Conservation (phyloP, 2,113 vertebrate genomes). For the Upupa epops region DNA sequence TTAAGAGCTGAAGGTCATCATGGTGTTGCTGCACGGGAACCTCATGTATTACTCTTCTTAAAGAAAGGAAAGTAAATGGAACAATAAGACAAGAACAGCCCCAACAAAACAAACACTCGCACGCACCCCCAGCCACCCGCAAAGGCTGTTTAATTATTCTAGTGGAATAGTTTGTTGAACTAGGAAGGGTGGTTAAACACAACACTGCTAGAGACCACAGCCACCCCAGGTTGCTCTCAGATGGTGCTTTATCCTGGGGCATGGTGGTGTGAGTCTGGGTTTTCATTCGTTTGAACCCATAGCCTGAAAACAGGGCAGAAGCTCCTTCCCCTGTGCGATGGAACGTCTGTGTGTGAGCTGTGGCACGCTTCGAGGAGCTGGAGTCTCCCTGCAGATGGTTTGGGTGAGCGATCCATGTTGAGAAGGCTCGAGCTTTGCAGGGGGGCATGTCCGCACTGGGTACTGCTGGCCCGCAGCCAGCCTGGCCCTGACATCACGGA, state of each 20-base stretch:
- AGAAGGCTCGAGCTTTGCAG: no score
- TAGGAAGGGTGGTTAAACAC: no score
- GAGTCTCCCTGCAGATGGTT: no score
- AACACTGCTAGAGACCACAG: no score
- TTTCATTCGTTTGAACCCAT: accelerated
- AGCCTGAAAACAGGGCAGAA: background rate
- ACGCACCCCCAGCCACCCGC: background rate
- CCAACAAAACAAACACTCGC: background rate
- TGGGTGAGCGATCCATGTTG: background rate
- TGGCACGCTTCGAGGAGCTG: accelerated
- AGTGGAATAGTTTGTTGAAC: background rate
- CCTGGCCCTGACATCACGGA: no score
- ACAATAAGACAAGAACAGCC: background rate
- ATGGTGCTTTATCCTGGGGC: no score
- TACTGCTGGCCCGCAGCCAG: no score
- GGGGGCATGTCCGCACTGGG: no score
- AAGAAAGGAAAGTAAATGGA: background rate
- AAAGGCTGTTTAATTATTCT: background rate
- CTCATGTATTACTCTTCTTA: background rate
- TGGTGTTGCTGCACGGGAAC: background rate
- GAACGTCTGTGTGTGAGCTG: background rate
- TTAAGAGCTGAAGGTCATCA: background rate
- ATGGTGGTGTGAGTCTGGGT: no score
- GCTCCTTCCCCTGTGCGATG: background rate
- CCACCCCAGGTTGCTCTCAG: no score